Evolutionary conservation across 2,888 invertebrate species (phyloP).

Genomic region (Cartodere bifasciata): DNA sequence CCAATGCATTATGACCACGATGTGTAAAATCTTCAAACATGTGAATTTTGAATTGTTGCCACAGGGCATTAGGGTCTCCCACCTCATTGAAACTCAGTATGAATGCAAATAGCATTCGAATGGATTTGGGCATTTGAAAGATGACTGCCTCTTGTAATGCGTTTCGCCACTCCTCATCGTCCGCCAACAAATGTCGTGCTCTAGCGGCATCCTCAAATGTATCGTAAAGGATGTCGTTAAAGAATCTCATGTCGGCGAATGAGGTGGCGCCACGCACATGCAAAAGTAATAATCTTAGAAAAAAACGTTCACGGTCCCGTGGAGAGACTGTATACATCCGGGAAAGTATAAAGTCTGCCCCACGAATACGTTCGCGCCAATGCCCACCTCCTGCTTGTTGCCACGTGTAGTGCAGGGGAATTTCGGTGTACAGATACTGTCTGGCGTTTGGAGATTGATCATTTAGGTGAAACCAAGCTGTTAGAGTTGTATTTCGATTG

Average conservation of each 20-base stretch:
- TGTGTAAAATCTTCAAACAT: conserved; percentile 16
- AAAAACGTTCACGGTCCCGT: conserved; percentile 11
- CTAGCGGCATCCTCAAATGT: conserved; percentile 18
- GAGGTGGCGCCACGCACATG: conserved; percentile 14
- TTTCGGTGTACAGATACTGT: too few species aligned
- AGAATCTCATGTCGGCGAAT: conserved; percentile 18
- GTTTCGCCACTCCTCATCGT: conserved; percentile 21
- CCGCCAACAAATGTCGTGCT: conserved; percentile 21
- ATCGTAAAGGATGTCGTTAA: conserved; percentile 18
- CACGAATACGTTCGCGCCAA: too few species aligned
- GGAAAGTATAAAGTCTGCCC: too few species aligned
- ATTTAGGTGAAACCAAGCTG: too few species aligned
- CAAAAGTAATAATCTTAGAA: conserved; percentile 16
- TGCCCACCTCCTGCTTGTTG: too few species aligned
- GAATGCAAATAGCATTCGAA: conserved; percentile 22
- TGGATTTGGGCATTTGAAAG: conserved; percentile 19
- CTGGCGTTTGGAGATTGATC: too few species aligned
- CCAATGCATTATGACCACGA: background rate
- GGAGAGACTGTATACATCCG: conserved; percentile 10
- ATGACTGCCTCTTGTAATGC: conserved; percentile 17
- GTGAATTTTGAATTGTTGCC: conserved; percentile 16
- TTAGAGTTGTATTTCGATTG: too few species aligned
- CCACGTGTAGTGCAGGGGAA: too few species aligned
- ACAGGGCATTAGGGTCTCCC: conserved; percentile 16
- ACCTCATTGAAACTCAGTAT: conserved; percentile 20